Evolutionary conservation across 2,113 vertebrate genomes (phyloP), one percentile per base, ranked within the genome.

Genomic region (Tyrannus savana): DNA sequence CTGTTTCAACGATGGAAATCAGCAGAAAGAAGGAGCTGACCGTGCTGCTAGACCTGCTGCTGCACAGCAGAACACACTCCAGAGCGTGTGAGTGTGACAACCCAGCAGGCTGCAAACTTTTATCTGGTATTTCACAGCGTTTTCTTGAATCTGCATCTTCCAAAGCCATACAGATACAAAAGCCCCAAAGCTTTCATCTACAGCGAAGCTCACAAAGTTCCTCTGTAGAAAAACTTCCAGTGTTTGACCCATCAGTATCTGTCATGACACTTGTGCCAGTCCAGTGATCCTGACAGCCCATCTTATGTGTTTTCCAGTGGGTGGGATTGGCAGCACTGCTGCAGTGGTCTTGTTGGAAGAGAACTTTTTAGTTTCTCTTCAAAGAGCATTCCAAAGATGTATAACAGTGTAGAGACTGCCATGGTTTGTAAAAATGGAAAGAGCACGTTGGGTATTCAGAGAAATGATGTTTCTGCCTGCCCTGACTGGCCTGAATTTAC

Each of bases 371-470:
- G 14, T 47, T 90, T 55, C 37, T 83, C n/a, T 89, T n/a, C 41
- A 8, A 75, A 49, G 12, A 49, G 19, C 14, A 5, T 72, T 49
- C 42, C 42, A 44, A 44, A 44, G 25, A 49, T 60, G 7, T 30
- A 21, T 44, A 55, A 35, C 21, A 25, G 8, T 18, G 25, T 4
- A 25, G 62, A 53, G 46, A 14, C 14, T 64, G 79, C 23, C 23
- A 10, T 53, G 37, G 33, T 46, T 83, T 66, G 59, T 49, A 58
- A 35, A 73, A 76, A 17, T 19, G 19, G 27, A 28, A 74, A 37
- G 23, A 41, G 3, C 0, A 0, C 25, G 22, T 52, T 19, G 19
- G 31, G 3, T 56, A n/a, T 56, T 87, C 53, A 64, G 42, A 87
- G 35, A 75, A 81, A 14, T 28, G 23, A 3, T 49, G 25, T 79